These are phyloP conservation scores for Saimiri boliviensis DNA, from an alignment of 2,113 vertebrate genomes.

Conservation along the genomic window DNA sequence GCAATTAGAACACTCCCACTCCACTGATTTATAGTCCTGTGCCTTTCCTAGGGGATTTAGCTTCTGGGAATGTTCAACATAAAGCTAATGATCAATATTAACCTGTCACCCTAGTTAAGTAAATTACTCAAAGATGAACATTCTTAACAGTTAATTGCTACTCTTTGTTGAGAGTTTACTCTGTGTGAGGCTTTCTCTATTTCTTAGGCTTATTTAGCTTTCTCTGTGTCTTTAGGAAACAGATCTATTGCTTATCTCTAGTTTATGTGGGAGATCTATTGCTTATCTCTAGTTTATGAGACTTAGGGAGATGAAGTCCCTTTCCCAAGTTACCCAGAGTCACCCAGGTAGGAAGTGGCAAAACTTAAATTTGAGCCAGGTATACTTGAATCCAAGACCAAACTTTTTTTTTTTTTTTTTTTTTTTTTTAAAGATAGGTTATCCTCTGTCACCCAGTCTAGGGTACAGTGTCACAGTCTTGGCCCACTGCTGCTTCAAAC, in stretches of 20 bases:
- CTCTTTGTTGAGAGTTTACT: neutral
- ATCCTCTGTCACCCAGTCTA: too few species aligned
- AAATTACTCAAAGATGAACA: neutral
- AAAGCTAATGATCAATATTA: neutral
- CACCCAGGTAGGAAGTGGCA: neutral
- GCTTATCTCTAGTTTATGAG: neutral
- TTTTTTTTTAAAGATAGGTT: neutral
- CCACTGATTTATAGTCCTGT: neutral
- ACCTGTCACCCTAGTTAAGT: neutral
- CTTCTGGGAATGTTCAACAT: neutral
- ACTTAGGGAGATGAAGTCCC: neutral
- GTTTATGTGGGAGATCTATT: neutral
- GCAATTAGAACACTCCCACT: neutral
- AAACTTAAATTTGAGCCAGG: neutral
- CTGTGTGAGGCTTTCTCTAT: neutral
- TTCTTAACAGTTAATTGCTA: neutral
- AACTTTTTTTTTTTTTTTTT: neutral
- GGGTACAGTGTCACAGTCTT: too few species aligned
- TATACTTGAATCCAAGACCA: neutral
- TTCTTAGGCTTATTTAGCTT: neutral
- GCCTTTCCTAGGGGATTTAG: neutral
- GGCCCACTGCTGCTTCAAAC: too few species aligned
- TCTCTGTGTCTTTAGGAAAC: neutral
- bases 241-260: neutral
- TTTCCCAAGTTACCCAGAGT: neutral